Evolutionary conservation across 2,797 vertebrate species (phyloP).

Genomic region (Psittacula echo): DNA sequence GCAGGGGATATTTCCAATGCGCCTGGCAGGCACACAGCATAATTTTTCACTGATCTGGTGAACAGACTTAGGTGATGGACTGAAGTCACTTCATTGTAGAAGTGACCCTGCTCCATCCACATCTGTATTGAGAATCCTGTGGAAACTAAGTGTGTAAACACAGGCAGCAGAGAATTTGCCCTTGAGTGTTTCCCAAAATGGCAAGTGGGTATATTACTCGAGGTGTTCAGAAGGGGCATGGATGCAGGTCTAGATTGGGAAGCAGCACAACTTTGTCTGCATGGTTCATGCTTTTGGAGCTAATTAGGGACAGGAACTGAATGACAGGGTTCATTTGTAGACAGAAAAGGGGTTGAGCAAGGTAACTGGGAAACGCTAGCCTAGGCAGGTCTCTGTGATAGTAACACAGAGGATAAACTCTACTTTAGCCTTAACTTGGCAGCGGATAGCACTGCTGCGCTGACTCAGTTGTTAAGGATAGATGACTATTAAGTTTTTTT

Average conservation of each 20-base stretch:
- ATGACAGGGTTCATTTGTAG: background rate
- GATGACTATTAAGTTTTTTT: background rate
- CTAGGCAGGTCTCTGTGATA: background rate
- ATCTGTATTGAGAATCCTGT: background rate
- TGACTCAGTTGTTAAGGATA: background rate
- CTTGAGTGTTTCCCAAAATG: rapidly evolving
- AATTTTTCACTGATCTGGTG: background rate
- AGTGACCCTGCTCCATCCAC: background rate
- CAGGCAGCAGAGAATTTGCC: background rate
- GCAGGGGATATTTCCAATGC: background rate
- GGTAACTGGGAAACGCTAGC: background rate
- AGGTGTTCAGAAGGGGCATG: background rate
- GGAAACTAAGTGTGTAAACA: background rate
- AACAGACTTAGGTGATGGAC: background rate
- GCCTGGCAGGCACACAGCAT: background rate
- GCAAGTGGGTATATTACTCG: background rate
- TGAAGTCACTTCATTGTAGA: background rate
- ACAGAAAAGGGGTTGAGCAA: background rate
- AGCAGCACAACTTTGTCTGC: background rate
- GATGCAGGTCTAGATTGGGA: background rate
- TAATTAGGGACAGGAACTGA: background rate
- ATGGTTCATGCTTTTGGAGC: background rate
- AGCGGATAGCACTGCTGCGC: background rate
- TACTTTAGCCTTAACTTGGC: background rate
- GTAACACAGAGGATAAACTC: background rate